Base-by-base conservation (phyloP, 1,140 invertebrate species). In the Panonychus citri region DNA sequence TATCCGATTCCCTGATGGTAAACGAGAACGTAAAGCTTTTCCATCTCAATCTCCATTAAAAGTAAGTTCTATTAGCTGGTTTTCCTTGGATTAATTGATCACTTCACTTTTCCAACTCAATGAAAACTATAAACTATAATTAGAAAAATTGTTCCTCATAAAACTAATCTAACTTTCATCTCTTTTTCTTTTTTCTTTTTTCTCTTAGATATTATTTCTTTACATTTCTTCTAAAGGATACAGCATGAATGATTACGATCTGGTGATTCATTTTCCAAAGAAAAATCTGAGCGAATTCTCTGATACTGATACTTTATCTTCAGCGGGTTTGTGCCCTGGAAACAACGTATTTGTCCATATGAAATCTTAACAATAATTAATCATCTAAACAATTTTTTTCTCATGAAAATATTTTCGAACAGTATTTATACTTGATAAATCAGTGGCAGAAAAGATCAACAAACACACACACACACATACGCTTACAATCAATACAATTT, bases 231-330 rank as follows among this genome's bases (percentile, higher is more conserved):
- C 65, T 51, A 62, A 69, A 59, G 73, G 73, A 8, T 74, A 64
- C 59, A 58, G 62, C 37, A 63, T 61, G 53, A 66, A 70, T 39
- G 62, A 66, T n/a, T 72, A 68, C 62, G 73, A 74, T 64, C 63
- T 74, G 27, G 67, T 74, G 3, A 73, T 72, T 57, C 73, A 72
- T 59, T 74, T 71, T 61, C 73, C 73, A 17, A 62, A 69, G 19
- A 61, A 68, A 49, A 64, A 70, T 26, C 56, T 74, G 17, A 69
- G 69, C 12, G 60, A 67, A 27, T 62, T 72, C 57, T 65, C 70
- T 52, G 58, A 60, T 49, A 59, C 60, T n/a, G 60, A 63, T 25
- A 70, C 71, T 19, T 59, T 74, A n/a, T 65, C 68, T 58, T 68
- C 73, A 26, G 66, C 64, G 27, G 69, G 69, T 13, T 64, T 74